A percentile compares a stretch with the other conserved stretches of the same genome.
phyloP scores from a whole-genome alignment of 2,888 invertebrate species.

The Apamea sordens region DNA sequence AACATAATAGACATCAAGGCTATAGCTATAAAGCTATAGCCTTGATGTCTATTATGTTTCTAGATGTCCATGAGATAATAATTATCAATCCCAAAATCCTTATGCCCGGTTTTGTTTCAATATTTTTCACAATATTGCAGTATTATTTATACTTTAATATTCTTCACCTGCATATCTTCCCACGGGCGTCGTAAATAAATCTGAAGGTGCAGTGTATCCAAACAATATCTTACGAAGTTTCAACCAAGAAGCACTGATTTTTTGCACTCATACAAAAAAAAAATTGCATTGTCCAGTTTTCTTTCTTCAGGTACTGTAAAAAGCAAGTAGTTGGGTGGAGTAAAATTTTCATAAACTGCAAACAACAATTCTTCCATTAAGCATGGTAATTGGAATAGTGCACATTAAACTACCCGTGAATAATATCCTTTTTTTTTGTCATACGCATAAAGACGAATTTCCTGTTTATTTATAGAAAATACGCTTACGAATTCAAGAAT shows the following conservation, averaged over 20 bases:
- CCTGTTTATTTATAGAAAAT: background rate
- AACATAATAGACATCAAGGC: too few relatives aligned
- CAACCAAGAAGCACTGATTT: background rate
- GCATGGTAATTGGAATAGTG: background rate
- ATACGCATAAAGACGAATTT: background rate
- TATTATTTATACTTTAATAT: background rate
- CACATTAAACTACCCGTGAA: background rate
- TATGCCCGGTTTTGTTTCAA: background rate
- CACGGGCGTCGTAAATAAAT: constrained; percentile 29
- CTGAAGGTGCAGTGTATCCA: constrained; percentile 6
- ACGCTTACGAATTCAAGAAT: background rate
- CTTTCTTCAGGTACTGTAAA: background rate
- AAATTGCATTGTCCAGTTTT: background rate
- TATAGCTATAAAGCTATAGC: too few relatives aligned
- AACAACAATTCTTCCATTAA: background rate
- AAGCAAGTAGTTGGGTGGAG: background rate
- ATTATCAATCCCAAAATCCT: background rate
- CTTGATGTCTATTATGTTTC: background rate
- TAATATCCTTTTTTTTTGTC: background rate
- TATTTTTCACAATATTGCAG: too few relatives aligned
- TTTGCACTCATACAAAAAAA: constrained; percentile 16
- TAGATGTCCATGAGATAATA: background rate
- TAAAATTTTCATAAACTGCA: background rate
- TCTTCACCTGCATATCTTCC: constrained; percentile 19
- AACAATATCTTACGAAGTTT: constrained; percentile 40